A percentile compares a stretch with the other conserved stretches of the same genome.
These are phyloP conservation scores for Chiloscyllium plagiosum DNA, from an alignment of 2,113 vertebrate species.

Conservation along the genomic window DNA sequence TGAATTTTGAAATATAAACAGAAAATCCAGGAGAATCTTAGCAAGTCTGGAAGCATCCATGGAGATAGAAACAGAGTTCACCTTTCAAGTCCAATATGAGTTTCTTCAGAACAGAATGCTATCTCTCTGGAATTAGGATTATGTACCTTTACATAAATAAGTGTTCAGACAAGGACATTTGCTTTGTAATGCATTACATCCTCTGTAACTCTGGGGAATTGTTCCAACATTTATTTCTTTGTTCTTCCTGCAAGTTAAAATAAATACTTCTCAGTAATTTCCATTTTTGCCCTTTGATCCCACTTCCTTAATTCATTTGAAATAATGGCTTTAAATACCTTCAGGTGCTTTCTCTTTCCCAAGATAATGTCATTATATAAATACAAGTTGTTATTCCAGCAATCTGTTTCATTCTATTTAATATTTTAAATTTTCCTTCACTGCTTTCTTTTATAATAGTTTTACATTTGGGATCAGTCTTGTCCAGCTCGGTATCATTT, in stretches of 20 bases:
- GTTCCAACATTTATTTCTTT: not conserved
- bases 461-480: not conserved
- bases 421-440: not conserved
- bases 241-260: not conserved
- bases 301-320: not conserved
- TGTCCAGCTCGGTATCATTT: not conserved
- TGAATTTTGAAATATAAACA: no score
- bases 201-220: not conserved
- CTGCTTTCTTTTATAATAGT: not conserved
- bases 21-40: no score
- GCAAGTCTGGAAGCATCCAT: no score
- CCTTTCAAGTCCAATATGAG: no score
- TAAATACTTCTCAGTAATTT: not conserved
- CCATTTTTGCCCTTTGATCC: not conserved
- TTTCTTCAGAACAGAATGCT: no score
- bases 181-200: not conserved
- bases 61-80: no score
- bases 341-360: not conserved
- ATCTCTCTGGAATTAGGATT: not conserved
- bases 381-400: not conserved
- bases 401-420: not conserved
- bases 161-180: not conserved
- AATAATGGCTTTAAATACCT: not conserved
- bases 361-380: not conserved
- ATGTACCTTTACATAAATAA: not conserved